Evolutionary conservation across 2,797 vertebrate species (phyloP).

Genomic region (Acanthurus lineatus): DNA sequence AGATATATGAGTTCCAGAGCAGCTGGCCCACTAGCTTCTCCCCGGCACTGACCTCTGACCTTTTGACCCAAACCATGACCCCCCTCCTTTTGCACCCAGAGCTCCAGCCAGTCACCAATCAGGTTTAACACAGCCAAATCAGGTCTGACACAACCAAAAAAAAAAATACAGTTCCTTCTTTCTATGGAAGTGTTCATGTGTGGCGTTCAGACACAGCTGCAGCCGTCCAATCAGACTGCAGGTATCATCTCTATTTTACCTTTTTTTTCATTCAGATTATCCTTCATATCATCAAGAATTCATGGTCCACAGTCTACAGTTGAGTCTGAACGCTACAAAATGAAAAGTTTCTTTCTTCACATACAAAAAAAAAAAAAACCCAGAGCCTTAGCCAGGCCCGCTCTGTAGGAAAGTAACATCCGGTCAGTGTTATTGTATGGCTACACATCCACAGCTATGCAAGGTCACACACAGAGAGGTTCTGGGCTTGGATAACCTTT

Average conservation of each 20-base stretch:
- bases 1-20: constrained; percentile 33
- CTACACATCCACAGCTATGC: constrained; percentile 76
- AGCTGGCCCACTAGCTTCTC: constrained; percentile 31
- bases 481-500: constrained; percentile 67
- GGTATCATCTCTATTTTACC: constrained; percentile 27
- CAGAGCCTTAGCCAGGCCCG: constrained; percentile 68
- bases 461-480: constrained; percentile 55
- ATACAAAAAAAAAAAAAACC: constrained; percentile 36
- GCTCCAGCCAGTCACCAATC: constrained; percentile 66
- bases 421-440: constrained; percentile 63
- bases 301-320: constrained; percentile 22
- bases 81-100: constrained; percentile 41
- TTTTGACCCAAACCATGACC: constrained; percentile 30
- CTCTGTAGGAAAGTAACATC: constrained; percentile 26
- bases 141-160: constrained; percentile 77
- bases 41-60: constrained; percentile 43
- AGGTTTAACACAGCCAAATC: constrained; percentile 72
- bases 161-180: constrained; percentile 39
- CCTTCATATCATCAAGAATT: background rate
- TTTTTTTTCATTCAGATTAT: constrained; percentile 4
- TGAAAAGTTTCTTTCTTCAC: constrained; percentile 34
- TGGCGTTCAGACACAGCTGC: constrained; percentile 31
- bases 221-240: constrained; percentile 46
- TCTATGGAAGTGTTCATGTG: constrained; percentile 24
- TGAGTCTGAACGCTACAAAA: constrained; percentile 31